Percentiles rank a stretch among this genome's conserved stretches.
phyloP scores from a whole-genome alignment of 2,113 vertebrate genomes.

The Hippolais icterina region DNA sequence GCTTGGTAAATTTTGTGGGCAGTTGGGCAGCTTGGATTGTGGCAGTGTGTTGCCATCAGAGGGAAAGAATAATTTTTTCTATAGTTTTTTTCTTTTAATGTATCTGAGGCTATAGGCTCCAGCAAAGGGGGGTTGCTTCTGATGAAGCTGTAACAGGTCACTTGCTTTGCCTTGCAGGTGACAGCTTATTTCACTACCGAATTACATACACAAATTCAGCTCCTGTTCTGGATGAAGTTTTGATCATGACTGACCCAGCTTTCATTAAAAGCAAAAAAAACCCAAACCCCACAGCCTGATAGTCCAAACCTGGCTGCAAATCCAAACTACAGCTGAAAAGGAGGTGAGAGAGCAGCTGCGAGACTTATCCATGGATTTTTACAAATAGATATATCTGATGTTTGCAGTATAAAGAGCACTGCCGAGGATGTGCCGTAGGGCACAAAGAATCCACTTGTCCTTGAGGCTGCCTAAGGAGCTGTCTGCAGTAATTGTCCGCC shows the following conservation, averaged over 20 bases:
- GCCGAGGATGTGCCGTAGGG: background rate
- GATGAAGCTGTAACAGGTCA: background rate
- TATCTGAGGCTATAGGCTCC: background rate
- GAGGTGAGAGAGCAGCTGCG: background rate
- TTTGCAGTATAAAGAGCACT: background rate
- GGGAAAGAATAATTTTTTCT: background rate
- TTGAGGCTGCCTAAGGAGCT: slow-evolving; percentile 14
- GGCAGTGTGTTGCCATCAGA: background rate
- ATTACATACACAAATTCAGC: background rate
- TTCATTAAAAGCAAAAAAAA: background rate
- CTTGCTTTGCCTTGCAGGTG: background rate
- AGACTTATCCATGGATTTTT: slow-evolving; percentile 1
- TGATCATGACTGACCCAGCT: background rate
- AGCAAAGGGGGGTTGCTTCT: background rate
- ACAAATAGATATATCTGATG: background rate
- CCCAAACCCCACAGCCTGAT: background rate
- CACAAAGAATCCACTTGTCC: slow-evolving; percentile 13
- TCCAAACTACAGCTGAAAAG: background rate
- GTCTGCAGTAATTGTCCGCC: background rate
- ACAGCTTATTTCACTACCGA: background rate
- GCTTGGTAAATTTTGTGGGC: background rate
- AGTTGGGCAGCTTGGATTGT: background rate
- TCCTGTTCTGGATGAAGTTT: background rate
- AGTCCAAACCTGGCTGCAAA: background rate
- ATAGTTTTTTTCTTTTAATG: background rate